phyloP scores from a whole-genome alignment of 1,140 invertebrate species.

The Saxidomus purpurata region DNA sequence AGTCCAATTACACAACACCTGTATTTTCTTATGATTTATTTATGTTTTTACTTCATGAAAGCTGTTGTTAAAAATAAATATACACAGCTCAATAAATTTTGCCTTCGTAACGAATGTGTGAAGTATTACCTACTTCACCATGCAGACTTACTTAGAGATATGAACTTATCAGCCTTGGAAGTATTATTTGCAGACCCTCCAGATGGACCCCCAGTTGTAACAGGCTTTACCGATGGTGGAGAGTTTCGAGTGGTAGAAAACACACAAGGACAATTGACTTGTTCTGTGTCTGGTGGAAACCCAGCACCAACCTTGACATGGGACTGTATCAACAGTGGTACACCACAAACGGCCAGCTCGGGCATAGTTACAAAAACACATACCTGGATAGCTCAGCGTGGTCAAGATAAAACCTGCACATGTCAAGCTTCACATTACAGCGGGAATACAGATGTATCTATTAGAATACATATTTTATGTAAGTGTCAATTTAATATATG shows the following conservation, averaged over 20 bases:
- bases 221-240: background rate
- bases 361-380: background rate
- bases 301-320: background rate
- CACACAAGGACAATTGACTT: background rate
- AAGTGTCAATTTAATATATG: background rate
- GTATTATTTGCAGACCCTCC: background rate
- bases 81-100: no score
- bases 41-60: no score
- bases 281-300: background rate
- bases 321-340: background rate
- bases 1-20: no score
- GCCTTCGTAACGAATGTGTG: no score
- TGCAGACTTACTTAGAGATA: no score
- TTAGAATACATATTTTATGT: background rate
- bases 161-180: no score
- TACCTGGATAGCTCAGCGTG: background rate
- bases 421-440: background rate
- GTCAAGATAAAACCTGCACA: background rate
- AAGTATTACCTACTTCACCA: no score
- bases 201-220: background rate
- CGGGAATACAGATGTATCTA: background rate
- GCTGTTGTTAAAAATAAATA: no score
- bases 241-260: background rate
- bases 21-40: no score
- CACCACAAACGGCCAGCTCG: background rate